Percentiles rank a stretch among this genome's conserved stretches.
Conservation (phyloP, 2,797 vertebrate genomes). For the Octomys mimax region DNA sequence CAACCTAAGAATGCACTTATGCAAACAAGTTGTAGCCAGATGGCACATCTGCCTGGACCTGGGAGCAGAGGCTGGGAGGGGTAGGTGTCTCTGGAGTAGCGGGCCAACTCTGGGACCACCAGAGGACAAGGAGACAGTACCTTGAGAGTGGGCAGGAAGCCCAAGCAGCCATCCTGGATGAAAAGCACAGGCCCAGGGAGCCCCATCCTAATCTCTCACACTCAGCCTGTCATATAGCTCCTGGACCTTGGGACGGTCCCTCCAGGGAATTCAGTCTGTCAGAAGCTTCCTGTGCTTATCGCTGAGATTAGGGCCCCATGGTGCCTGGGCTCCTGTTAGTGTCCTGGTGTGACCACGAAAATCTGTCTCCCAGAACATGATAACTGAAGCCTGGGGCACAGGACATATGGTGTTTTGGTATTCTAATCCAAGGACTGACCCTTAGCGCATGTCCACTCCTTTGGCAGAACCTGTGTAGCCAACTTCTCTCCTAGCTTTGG, state of each 20-base stretch:
- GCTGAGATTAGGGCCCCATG: background rate
- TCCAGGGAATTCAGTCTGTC: background rate
- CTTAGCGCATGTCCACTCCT: background rate
- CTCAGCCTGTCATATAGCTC: background rate
- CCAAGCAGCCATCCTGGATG: background rate
- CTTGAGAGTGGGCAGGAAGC: background rate
- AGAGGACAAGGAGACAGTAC: background rate
- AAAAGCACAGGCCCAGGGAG: background rate
- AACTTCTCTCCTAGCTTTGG: background rate
- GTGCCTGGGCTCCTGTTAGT: background rate
- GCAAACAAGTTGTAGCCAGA: too few relatives aligned
- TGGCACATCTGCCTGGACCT: background rate
- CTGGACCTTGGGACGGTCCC: background rate
- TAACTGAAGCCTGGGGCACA: background rate
- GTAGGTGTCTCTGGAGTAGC: background rate
- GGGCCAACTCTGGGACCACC: background rate
- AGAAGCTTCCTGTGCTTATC: background rate
- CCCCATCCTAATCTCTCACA: background rate
- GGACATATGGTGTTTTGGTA: background rate
- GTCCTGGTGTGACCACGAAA: background rate
- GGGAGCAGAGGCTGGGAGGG: background rate
- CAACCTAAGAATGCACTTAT: background rate
- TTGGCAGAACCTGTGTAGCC: background rate
- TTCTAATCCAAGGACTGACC: background rate
- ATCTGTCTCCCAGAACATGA: background rate